These are phyloP conservation scores for Spilarctia lutea DNA, from an alignment of 2,888 invertebrate species.

Conservation along the genomic window DNA sequence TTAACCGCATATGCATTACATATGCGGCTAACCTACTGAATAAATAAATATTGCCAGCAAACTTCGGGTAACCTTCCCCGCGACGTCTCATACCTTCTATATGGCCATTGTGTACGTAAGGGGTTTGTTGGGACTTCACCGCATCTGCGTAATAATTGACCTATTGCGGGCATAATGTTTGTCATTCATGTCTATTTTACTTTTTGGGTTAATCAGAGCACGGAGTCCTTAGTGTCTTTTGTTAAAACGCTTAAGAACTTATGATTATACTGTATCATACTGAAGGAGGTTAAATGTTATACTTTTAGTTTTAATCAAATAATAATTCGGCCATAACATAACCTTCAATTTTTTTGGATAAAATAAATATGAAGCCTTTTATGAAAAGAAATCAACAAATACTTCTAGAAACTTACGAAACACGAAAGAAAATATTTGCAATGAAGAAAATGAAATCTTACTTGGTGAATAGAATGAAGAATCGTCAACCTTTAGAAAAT, in stretches of 20 bases:
- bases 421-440: too few relatives aligned
- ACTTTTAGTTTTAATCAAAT: background rate
- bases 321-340: too few relatives aligned
- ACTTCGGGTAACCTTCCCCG: background rate
- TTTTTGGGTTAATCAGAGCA: slow-evolving; percentile 4
- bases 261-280: background rate
- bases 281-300: background rate
- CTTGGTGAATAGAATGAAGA: too few relatives aligned
- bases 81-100: background rate
- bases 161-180: slow-evolving; percentile 28
- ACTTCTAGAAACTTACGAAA: too few relatives aligned
- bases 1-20: background rate
- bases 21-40: slow-evolving; percentile 3
- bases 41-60: slow-evolving; percentile 11
- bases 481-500: too few relatives aligned
- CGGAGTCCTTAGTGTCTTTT: slow-evolving; percentile 38
- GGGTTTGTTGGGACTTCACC: slow-evolving; percentile 2
- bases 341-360: too few relatives aligned
- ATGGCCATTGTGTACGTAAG: background rate
- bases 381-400: too few relatives aligned
- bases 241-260: slow-evolving; percentile 26
- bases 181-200: slow-evolving; percentile 20
- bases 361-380: too few relatives aligned
- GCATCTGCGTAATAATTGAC: slow-evolving; percentile 11
- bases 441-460: too few relatives aligned